Conservation (phyloP, 2,797 vertebrate genomes). For the Trachops cirrhosus region DNA sequence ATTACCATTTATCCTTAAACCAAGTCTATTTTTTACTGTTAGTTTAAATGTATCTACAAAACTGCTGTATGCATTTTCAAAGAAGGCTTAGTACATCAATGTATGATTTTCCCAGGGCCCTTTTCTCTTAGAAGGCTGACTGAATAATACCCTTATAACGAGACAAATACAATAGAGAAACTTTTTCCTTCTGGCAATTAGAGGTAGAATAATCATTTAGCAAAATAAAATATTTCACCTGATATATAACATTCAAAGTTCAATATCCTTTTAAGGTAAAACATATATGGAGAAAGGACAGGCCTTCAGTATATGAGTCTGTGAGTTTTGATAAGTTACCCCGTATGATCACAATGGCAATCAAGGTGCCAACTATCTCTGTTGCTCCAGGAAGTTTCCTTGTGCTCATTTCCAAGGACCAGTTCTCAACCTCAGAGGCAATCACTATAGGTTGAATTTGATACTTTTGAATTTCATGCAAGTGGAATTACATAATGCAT, state of each 20-base stretch:
- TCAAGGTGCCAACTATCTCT: not conserved
- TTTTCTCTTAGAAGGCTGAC: not conserved
- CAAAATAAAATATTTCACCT: constrained; percentile 16
- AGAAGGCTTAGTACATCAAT: not conserved
- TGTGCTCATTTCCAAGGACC: not conserved
- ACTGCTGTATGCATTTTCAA: not conserved
- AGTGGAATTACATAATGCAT: not conserved
- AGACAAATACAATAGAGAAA: not conserved
- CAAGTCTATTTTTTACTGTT: not conserved
- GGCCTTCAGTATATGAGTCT: not conserved
- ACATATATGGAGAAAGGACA: not conserved
- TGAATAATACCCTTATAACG: constrained; percentile 10
- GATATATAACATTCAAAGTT: not conserved
- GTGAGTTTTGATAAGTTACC: not conserved
- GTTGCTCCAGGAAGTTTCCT: not conserved
- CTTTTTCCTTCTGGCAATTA: not conserved
- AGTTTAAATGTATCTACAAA: not conserved
- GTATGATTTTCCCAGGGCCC: not conserved
- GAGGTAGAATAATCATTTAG: not conserved
- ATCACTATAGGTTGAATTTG: not conserved
- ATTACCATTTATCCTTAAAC: not conserved
- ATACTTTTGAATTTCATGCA: not conserved
- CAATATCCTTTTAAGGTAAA: not conserved
- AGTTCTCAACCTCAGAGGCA: not conserved
- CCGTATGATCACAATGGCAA: not conserved